Conservation (phyloP, 1,140 invertebrate species). For the Pollicipes pollicipes region DNA sequence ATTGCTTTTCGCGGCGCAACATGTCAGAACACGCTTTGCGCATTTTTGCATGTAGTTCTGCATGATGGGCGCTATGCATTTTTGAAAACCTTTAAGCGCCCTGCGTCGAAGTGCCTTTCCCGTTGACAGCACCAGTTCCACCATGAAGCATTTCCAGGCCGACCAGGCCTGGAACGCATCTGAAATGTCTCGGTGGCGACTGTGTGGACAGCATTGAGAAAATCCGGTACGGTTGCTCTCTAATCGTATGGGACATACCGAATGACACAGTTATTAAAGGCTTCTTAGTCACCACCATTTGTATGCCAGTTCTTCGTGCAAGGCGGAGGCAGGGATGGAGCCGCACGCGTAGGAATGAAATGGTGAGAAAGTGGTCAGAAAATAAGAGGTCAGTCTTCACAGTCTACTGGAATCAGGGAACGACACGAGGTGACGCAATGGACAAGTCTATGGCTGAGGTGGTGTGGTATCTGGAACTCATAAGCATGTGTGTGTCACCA, state of each 20-base stretch:
- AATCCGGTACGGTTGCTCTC: neutral
- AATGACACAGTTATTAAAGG: neutral
- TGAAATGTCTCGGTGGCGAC: neutral
- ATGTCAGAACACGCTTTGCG: neutral
- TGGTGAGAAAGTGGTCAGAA: neutral
- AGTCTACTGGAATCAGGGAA: neutral
- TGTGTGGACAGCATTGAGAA: neutral
- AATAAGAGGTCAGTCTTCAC: neutral
- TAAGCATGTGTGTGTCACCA: neutral
- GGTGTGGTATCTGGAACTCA: neutral
- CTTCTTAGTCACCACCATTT: neutral
- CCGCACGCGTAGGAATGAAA: neutral
- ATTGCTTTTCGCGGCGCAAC: neutral
- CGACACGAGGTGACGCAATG: neutral
- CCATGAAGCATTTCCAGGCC: neutral
- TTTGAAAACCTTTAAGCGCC: neutral
- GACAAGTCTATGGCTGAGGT: neutral
- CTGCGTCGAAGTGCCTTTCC: neutral
- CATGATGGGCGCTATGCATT: neutral
- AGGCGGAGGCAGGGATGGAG: neutral
- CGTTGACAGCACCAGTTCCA: neutral
- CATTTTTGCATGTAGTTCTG: neutral
- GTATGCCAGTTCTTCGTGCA: neutral
- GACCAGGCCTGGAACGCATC: neutral
- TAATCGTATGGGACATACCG: neutral